These are phyloP conservation scores for Poeciliopsis occidentalis DNA, from an alignment of 2,113 vertebrate species.

Conservation along the genomic window DNA sequence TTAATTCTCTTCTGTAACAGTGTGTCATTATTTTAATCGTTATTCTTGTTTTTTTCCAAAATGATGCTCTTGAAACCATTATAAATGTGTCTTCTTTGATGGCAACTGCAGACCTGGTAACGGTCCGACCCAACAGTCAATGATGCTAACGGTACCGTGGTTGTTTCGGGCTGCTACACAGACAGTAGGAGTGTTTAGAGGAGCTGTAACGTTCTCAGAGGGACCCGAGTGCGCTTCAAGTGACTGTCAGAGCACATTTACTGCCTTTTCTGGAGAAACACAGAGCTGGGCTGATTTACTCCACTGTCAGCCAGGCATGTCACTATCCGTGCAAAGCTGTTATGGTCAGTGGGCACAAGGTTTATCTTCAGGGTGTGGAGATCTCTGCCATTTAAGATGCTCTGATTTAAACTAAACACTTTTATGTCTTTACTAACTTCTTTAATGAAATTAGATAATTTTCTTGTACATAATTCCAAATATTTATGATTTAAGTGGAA, in stretches of 20 bases:
- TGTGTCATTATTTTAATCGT: not conserved
- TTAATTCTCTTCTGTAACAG: not conserved
- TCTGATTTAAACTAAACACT: not conserved
- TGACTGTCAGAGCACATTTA: not conserved
- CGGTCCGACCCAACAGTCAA: not conserved
- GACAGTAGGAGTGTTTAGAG: not conserved
- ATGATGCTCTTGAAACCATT: not conserved
- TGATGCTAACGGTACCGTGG: not conserved
- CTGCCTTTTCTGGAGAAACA: not conserved
- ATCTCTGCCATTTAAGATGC: not conserved
- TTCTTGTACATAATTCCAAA: too few species aligned
- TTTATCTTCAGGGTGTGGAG: not conserved
- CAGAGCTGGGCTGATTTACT: not conserved
- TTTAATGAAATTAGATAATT: not conserved
- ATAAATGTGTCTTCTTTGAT: not conserved
- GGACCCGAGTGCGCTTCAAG: not conserved
- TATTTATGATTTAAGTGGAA: too few species aligned
- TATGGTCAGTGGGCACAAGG: not conserved
- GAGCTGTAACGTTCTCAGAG: not conserved
- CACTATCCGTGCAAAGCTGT: not conserved
- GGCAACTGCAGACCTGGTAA: not conserved
- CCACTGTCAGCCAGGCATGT: not conserved
- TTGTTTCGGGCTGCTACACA: not conserved
- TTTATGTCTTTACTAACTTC: not conserved
- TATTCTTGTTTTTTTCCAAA: not conserved